Evolutionary conservation across 2,888 invertebrate species (phyloP).

Genomic region (Leptinotarsa juncta): DNA sequence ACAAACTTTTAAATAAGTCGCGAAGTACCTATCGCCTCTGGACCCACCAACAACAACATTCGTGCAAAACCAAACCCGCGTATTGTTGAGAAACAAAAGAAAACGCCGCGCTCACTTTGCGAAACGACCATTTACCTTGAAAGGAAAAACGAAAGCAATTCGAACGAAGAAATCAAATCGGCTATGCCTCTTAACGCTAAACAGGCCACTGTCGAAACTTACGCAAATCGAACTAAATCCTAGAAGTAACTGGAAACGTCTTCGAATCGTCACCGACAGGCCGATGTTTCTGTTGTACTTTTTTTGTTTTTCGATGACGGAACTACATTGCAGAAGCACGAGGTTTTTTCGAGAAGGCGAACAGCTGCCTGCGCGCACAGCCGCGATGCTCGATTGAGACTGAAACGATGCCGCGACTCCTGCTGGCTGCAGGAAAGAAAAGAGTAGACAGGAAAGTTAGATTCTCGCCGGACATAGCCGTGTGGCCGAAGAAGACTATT

Average conservation of each 20-base stretch:
- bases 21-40: background rate
- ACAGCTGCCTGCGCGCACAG: conserved; percentile 34
- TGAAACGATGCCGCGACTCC: conserved; percentile 21
- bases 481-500: conserved; percentile 16
- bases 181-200: conserved; percentile 37
- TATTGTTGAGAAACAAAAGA: conserved; percentile 34
- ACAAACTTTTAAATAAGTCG: too few species aligned
- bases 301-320: conserved; percentile 30
- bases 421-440: conserved; percentile 25
- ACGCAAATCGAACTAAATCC: conserved; percentile 26
- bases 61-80: conserved; percentile 19
- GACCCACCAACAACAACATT: conserved; percentile 13
- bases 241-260: conserved; percentile 28
- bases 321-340: conserved; percentile 49
- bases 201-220: conserved; percentile 29
- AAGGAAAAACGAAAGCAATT: conserved; percentile 40
- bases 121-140: conserved; percentile 41
- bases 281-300: background rate
- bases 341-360: conserved; percentile 36
- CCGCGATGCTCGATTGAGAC: conserved; percentile 33
- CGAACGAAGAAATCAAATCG: conserved; percentile 35
- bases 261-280: conserved; percentile 28
- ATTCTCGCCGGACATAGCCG: conserved; percentile 34
- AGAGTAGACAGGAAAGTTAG: conserved; percentile 25
- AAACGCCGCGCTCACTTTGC: conserved; percentile 28